These are phyloP conservation scores for Tolmerus cingulatus DNA, from an alignment of 2,888 invertebrate genomes.

Conservation along the genomic window DNA sequence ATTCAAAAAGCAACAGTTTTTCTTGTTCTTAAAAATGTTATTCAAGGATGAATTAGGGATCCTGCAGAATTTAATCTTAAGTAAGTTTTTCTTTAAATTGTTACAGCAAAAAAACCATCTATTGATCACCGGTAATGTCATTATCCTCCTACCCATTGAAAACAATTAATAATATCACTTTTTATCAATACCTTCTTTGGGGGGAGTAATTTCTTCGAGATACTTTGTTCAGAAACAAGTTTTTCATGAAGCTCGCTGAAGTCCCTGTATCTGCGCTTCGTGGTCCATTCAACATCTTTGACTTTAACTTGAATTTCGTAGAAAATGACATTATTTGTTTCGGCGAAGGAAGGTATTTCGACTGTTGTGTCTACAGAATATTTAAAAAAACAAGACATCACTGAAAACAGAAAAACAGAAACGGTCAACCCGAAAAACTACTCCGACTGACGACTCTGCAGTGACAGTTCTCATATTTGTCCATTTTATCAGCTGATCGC, in stretches of 20 bases:
- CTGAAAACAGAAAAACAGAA: background rate
- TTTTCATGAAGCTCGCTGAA: slow-evolving; percentile 88
- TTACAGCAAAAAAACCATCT: background rate
- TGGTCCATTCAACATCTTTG: slow-evolving; percentile 80
- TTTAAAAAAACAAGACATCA: slow-evolving; percentile 79
- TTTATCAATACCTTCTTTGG: slow-evolving; percentile 76
- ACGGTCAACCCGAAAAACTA: background rate
- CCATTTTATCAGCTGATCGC: background rate
- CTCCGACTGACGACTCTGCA: background rate
- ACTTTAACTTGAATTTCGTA: slow-evolving; percentile 75
- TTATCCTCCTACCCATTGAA: background rate
- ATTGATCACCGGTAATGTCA: background rate
- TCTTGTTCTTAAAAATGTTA: too few species aligned
- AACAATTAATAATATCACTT: background rate
- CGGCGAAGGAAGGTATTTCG: slow-evolving; percentile 71
- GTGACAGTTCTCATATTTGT: background rate
- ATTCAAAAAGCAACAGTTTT: background rate
- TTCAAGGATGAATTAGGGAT: background rate
- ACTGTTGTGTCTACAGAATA: slow-evolving; percentile 73
- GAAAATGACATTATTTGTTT: slow-evolving; percentile 73
- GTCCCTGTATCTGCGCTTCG: slow-evolving; percentile 85
- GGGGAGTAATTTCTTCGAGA: slow-evolving; percentile 85
- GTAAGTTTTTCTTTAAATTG: too few species aligned
- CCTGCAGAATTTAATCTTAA: too few species aligned
- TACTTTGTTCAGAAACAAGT: slow-evolving; percentile 80